Evolutionary conservation across 2,113 vertebrate genomes (phyloP), one percentile per base, ranked within the genome.

Genomic region (Cyprinodon variegatus): DNA sequence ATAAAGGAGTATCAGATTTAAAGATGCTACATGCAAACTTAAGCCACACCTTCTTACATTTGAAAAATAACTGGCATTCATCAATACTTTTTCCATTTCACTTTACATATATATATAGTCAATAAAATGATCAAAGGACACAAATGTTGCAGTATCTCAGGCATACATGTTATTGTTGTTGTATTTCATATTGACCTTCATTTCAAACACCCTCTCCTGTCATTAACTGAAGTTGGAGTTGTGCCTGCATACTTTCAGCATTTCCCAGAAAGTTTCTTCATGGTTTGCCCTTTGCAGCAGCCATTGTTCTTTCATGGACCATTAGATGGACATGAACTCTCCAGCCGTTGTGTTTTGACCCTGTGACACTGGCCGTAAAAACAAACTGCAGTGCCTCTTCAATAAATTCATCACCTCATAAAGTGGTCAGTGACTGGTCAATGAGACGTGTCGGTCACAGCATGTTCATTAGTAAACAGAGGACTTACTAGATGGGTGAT

Each of bases 241-340:
- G 43, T 29, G 40, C 38, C 60, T 57, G 46, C 43, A 43, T 22
- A 37, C 36, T 41, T 74, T 65, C 68, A 60, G 65, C 76, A 57
- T 45, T 68, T 72, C 77, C 36, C 73, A 41, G 81, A 87, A 78
- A 89, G 89, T 57, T 57, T 8, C 50, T 57, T 3, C 50, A 20
- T 8, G 85, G 85, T 85, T 88, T 82, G 89, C 75, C 72, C 68
- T 77, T 45, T 46, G 73, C 73, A 41, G 74, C 43, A 15, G 53
- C 89, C 79, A 92, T 90, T 90, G 92, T 93, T 92, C 88, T 87
- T 94, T 92, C 93, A 91, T 53, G 90, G 91, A 82, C 93, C 94
- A 93, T 94, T 93, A 93, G 89, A 86, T 94, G 94, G 90, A 94
- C 94, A 93, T 93, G 94, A 94, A 94, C 94, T 94, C 91, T 89